These are phyloP conservation scores for Heloderma charlesbogerti DNA, from an alignment of 2,113 vertebrate genomes.

Conservation along the genomic window DNA sequence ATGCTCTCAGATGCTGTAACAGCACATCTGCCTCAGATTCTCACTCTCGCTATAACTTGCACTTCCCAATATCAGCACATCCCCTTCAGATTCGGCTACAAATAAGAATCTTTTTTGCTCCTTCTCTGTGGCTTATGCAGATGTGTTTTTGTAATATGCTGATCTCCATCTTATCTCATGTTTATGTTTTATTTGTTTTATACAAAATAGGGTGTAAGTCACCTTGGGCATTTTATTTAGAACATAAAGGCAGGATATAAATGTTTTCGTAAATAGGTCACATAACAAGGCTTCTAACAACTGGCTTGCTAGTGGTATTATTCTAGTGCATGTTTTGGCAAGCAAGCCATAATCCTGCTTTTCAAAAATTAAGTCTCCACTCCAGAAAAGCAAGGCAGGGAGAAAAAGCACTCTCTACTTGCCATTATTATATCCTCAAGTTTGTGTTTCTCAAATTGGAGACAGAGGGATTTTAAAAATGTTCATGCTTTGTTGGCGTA, in stretches of 20 bases:
- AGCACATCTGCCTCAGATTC: background rate
- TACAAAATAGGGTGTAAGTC: background rate
- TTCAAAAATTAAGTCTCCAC: background rate
- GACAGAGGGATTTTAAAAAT: no score
- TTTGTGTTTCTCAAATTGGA: background rate
- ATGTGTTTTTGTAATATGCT: background rate
- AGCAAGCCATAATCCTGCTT: background rate
- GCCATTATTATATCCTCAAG: no score
- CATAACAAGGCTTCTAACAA: background rate
- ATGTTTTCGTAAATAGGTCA: background rate
- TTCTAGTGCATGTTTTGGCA: background rate
- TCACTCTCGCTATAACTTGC: background rate
- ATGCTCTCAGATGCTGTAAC: background rate
- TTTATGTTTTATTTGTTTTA: background rate
- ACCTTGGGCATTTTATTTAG: background rate
- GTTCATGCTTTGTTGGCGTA: background rate
- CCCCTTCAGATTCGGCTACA: background rate
- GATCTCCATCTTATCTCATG: background rate
- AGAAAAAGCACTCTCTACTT: background rate
- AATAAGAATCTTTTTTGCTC: background rate
- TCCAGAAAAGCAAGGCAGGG: background rate
- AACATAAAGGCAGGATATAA: background rate
- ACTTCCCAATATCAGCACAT: background rate
- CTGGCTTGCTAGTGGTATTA: background rate
- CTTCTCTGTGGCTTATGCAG: background rate